phyloP scores from a whole-genome alignment of 2,113 vertebrate genomes.

The Coturnix japonica region DNA sequence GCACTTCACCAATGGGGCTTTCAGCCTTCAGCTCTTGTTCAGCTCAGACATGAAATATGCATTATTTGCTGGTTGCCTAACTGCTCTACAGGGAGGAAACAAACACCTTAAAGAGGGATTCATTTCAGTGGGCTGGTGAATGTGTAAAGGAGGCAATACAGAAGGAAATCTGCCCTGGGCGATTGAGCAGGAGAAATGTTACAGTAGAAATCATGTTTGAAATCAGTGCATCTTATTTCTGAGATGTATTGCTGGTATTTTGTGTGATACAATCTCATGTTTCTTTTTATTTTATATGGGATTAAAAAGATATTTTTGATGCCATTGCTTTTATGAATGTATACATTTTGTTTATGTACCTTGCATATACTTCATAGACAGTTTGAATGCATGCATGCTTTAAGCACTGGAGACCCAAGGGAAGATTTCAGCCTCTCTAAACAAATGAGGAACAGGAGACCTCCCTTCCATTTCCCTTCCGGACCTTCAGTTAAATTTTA shows the following conservation, averaged over 20 bases:
- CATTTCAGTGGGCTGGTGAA: background rate
- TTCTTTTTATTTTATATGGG: background rate
- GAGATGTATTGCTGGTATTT: background rate
- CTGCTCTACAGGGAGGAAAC: background rate
- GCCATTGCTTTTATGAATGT: background rate
- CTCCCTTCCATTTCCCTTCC: background rate
- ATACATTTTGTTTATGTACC: background rate
- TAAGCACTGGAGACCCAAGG: rapidly evolving
- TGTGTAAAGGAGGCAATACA: background rate
- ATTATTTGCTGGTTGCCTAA: background rate
- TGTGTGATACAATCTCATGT: rapidly evolving
- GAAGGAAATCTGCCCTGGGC: background rate
- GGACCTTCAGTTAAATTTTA: background rate
- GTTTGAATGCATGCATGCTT: rapidly evolving
- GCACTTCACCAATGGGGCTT: background rate
- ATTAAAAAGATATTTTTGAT: background rate
- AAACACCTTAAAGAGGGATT: background rate
- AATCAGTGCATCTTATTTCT: background rate
- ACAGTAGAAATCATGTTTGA: background rate
- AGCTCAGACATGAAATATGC: background rate
- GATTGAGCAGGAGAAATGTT: background rate
- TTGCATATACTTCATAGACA: rapidly evolving
- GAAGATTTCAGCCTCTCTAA: background rate
- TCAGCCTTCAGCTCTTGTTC: background rate
- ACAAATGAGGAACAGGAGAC: background rate